These are phyloP conservation scores for Lophochroa leadbeateri DNA, from an alignment of 2,113 vertebrate species.

Conservation along the genomic window DNA sequence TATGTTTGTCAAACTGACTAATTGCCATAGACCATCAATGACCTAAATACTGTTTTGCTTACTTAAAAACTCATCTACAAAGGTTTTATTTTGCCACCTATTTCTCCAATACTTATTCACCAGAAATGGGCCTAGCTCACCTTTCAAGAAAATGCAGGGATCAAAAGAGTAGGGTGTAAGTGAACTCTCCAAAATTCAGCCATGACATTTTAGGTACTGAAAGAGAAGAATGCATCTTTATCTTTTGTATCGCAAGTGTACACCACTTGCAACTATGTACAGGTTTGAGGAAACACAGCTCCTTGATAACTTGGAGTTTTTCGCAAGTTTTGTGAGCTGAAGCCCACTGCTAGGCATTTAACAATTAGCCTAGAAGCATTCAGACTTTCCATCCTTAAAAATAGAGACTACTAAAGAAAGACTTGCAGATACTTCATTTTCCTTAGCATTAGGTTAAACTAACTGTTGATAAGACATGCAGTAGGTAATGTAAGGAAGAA, in stretches of 20 bases:
- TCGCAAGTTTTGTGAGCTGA: background rate
- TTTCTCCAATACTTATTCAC: background rate
- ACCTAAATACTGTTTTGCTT: background rate
- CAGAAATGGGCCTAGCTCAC: background rate
- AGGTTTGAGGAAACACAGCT: background rate
- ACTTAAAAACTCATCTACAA: background rate
- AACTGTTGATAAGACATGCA: background rate
- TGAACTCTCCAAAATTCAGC: background rate
- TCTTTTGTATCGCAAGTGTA: background rate
- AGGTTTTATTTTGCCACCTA: background rate
- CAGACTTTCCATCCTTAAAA: background rate
- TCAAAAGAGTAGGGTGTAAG: background rate
- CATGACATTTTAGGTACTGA: background rate
- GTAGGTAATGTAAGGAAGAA: background rate
- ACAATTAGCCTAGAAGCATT: background rate
- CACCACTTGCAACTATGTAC: background rate
- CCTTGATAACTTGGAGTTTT: background rate
- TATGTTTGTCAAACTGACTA: background rate
- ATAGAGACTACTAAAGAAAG: background rate
- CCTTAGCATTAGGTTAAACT: background rate
- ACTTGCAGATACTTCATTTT: background rate
- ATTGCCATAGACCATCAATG: background rate
- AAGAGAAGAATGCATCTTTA: background rate
- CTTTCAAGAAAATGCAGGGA: background rate
- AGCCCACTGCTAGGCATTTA: background rate